Evolutionary conservation across 2,797 vertebrate genomes (phyloP), one percentile per base, ranked within the genome.

Genomic region (Limnodromus scolopaceus): DNA sequence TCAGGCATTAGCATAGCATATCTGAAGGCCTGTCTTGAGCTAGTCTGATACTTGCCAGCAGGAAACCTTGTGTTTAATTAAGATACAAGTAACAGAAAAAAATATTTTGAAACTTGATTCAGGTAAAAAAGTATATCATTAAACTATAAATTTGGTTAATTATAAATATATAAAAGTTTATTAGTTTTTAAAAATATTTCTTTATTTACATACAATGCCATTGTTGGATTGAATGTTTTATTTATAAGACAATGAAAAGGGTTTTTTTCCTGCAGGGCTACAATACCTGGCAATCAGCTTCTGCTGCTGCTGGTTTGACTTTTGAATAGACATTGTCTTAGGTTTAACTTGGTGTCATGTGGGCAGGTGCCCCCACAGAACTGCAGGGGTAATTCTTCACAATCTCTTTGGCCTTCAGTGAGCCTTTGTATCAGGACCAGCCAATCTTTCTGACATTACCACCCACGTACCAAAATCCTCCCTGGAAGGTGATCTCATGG

Each of bases 1-100:
- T 95, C 93, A 94, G 78, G 93, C 92, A 92, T 93, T 93, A 95
- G 90, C 95, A 96, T 46, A 89, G 84, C 88, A 41, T 92, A 87
- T 93, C 86, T 94, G 88, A 94, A 85, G 87, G 71, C 86, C 77
- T 24, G 63, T 92, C 93, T 94, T 90, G 55, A 96, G 92, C 64
- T 93, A 68, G 57, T 72, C 88, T 93, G 61, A 36, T 85, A 91
- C 69, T 87, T 94, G 92, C 84, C 86, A 91, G 84, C 69, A 93
- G 84, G 78, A 96, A 96, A 75, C 65, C 39, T 91, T 55, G 57
- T 61, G 13, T 75, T 82, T 94, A 79, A 81, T 87, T 85, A 80
- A 86, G 53, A 61, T 49, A 74, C 43, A 78, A 25, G 57, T 45
- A 74, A 54, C 11, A 86, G 25, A 38, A 71, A 87, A 81, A 81